Evolutionary conservation across 2,113 vertebrate genomes (phyloP).

Genomic region (Poicephalus gulielmi): DNA sequence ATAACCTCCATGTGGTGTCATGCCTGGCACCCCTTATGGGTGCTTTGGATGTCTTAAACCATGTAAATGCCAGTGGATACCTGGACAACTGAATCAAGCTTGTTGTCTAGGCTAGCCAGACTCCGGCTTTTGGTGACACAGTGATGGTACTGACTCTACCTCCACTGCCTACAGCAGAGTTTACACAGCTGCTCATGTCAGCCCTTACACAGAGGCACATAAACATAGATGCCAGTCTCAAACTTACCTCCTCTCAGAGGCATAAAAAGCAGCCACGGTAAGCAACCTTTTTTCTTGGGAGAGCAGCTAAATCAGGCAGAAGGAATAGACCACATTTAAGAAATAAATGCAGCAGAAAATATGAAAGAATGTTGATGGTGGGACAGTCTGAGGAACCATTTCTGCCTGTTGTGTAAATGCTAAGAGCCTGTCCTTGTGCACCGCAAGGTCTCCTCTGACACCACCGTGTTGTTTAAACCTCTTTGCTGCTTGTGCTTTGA

Average conservation of each 20-base stretch:
- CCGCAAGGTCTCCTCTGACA: background rate
- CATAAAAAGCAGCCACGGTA: background rate
- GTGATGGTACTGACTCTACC: background rate
- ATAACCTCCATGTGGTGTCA: background rate
- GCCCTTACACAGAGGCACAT: background rate
- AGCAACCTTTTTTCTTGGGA: rapidly evolving
- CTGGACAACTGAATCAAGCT: background rate
- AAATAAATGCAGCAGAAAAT: background rate
- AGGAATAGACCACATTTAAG: background rate
- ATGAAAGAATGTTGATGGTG: background rate
- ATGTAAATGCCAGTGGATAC: background rate
- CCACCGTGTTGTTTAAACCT: background rate
- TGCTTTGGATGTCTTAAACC: background rate
- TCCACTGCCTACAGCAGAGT: background rate
- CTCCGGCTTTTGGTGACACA: background rate
- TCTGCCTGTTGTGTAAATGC: background rate
- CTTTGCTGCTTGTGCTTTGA: background rate
- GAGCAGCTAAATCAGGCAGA: background rate
- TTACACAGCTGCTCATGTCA: rapidly evolving
- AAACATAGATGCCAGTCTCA: background rate
- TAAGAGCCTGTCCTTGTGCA: background rate
- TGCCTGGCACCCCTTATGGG: background rate
- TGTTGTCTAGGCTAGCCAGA: background rate
- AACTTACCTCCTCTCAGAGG: background rate
- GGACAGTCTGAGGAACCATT: background rate